Conservation (phyloP, 2,113 vertebrate genomes). For the Thunnus maccoyii region DNA sequence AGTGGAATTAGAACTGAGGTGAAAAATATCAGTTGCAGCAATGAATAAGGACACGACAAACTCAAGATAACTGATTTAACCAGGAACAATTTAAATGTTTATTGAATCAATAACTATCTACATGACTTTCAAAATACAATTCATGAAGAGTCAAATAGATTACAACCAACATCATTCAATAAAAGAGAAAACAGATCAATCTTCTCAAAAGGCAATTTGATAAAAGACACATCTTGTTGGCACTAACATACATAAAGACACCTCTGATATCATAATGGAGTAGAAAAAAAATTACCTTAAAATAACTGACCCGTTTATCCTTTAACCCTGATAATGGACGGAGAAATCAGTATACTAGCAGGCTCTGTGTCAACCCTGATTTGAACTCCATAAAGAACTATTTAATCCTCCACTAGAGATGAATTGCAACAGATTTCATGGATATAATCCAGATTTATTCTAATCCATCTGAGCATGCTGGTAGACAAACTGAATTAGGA, state of each 20-base stretch:
- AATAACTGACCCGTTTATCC: constrained; percentile 15
- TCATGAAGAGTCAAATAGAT: constrained; percentile 13
- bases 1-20: constrained; percentile 38
- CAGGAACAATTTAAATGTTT: constrained; percentile 43
- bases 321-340: constrained; percentile 20
- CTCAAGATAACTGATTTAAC: not conserved
- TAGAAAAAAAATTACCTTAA: not conserved
- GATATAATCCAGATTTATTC: constrained; percentile 65
- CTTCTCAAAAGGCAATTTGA: constrained; percentile 5
- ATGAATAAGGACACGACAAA: not conserved
- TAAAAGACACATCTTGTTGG: constrained; percentile 42
- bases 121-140: constrained; percentile 17
- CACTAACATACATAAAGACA: constrained; percentile 38
- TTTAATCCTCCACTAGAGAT: constrained; percentile 54
- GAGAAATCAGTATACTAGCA: constrained; percentile 10
- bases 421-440: constrained; percentile 57
- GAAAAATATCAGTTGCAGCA: constrained; percentile 8
- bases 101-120: constrained; percentile 57
- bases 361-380: constrained; percentile 19
- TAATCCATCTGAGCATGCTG: constrained; percentile 40
- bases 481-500: constrained; percentile 19
- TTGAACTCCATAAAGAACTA: constrained; percentile 32
- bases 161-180: not conserved
- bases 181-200: constrained; percentile 8
- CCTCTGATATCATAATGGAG: not conserved